Evolutionary conservation across 2,888 invertebrate species (phyloP), one percentile per base, ranked within the genome.

Genomic region (Arctia plantaginis): DNA sequence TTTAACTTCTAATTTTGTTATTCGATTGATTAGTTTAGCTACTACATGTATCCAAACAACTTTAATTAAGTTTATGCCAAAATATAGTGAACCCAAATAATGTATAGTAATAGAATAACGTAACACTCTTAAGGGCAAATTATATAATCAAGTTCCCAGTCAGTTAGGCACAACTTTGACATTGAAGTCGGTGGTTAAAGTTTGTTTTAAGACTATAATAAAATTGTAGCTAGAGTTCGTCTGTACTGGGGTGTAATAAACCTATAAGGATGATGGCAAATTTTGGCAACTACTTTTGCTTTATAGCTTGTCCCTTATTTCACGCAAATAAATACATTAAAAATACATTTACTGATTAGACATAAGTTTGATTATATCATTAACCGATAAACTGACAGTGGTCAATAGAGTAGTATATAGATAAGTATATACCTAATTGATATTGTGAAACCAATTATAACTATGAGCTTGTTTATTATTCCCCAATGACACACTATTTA

Each of bases 91-190:
- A 70, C 51, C n/a, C 67, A 67, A 76, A 77, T 35, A 35, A 35
- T 80, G 79, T 71, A 67, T 71, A 69, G 47, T 51, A 68, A 65
- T 71, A 71, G 66, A 76, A 75, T 78, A 77, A 80, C 82, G 51
- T 72, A 76, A 72, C 39, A 27, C 71, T 33, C 66, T 77, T 75
- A 71, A 79, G 71, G 74, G 77, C 65, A 77, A 83, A 82, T 82
- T 77, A 78, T 76, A 68, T 79, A 76, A 81, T 82, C 75, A 77
- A 82, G 80, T 80, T 82, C 68, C 66, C 73, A 77, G 73, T 73
- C 66, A 67, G 72, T 73, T 76, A 74, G 66, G 71, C 68, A 64
- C 62, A 75, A 80, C 66, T 77, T 74, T 62, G 67, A 47, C 69
- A 70, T 73, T 74, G 66, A 77, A 72, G 67, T 70, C 68, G 76